Base-by-base conservation (phyloP, 1,140 invertebrate genomes). In the Zeugodacus cucurbitae region DNA sequence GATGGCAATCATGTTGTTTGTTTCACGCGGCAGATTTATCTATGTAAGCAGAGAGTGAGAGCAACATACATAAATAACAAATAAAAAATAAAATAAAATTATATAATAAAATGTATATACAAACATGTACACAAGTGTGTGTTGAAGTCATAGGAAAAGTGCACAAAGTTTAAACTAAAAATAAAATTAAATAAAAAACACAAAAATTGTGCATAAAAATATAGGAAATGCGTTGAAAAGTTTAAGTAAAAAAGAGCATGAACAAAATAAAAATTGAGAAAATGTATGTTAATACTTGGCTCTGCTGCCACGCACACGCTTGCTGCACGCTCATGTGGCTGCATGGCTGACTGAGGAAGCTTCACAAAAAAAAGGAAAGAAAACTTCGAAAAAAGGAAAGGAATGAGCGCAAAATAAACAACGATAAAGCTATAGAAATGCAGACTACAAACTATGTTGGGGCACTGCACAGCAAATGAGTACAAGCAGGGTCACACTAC, bases 1-100 rank as follows among this genome's bases (percentile, higher is more conserved):
- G 88, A 93, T 91, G 87, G 90, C 90, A 89, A 93, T 90, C 90
- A 93, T 92, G 89, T 91, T 92, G 87, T 90, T 91, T 48, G 91
- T 91, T 89, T 93, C 90, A 64, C 91, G 90, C 89, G 90, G 90
- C 88, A 93, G 89, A 90, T 91, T 91, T 87, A 91, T 89, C 91
- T 91, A 88, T 59, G 22, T 32, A 57, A 86, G 32, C 6, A 86
- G 54, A 59, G 59, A 86, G 54, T 37, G 59, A 86, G 34, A 20
- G 26, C 3, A 86, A 86, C 44, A 57, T 17, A 86, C n/a, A n/a
- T n/a, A n/a, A n/a, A n/a, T n/a, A n/a, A n/a, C n/a, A n/a, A 54
- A 32, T 57, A 86, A 44, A 54, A 86, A 17, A 29, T 11, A 17
- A n/a, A 48, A 85, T 32, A 59, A 34, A 48, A 20, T 29, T 20